phyloP scores from a whole-genome alignment of 2,888 invertebrate species.

The Lapara coniferarum region DNA sequence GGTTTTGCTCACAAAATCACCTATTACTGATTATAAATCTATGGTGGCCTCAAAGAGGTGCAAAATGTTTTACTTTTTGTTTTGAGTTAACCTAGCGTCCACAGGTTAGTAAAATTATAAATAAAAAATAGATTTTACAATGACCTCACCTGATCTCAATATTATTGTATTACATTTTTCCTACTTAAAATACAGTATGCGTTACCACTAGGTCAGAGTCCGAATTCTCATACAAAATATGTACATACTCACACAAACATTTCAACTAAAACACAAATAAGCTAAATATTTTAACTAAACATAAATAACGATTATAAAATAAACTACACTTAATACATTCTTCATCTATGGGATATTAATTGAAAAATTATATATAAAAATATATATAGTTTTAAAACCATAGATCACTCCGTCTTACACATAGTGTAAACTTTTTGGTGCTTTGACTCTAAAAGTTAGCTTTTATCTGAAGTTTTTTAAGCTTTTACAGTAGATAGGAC shows the following conservation, averaged over 20 bases:
- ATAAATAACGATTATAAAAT: slow-evolving; percentile 29
- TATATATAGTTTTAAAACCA: background rate
- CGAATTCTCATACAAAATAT: slow-evolving; percentile 16
- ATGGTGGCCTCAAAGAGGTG: background rate
- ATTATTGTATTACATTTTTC: background rate
- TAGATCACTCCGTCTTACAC: no score
- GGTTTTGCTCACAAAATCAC: no score
- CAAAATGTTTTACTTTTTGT: background rate
- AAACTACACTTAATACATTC: background rate
- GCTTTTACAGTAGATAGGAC: no score
- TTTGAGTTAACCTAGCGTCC: no score
- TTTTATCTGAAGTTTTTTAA: no score
- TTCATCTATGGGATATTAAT: background rate
- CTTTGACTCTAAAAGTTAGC: no score
- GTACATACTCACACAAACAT: slow-evolving; percentile 15
- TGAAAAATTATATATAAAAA: background rate
- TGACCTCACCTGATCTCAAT: background rate
- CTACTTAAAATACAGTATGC: background rate
- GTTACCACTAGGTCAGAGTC: background rate
- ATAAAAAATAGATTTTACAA: background rate
- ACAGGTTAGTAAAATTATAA: no score
- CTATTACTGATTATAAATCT: no score
- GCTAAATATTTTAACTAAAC: slow-evolving; percentile 24
- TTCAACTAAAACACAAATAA: slow-evolving; percentile 28
- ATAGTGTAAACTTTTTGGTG: no score